These are phyloP conservation scores for Platynereis dumerilii DNA, from an alignment of 2,888 invertebrate species.

Conservation along the genomic window DNA sequence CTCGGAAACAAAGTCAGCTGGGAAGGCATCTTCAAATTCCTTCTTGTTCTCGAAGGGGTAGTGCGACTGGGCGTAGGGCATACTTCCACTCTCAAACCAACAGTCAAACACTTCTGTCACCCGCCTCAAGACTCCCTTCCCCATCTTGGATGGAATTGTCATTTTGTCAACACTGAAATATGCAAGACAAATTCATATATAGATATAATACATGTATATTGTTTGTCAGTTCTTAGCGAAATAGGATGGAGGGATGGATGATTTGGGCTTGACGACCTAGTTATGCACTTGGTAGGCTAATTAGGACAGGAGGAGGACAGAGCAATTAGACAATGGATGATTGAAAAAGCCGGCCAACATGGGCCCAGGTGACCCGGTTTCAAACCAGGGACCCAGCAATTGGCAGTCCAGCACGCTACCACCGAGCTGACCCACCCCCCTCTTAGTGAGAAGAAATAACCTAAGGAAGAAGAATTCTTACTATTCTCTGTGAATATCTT, in stretches of 20 bases:
- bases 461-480: conserved; percentile 46
- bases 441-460: too few relatives aligned
- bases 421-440: too few relatives aligned
- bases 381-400: too few relatives aligned
- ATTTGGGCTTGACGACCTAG: too few relatives aligned
- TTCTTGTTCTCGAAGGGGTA: conserved; percentile 93
- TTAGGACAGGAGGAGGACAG: conserved; percentile 88
- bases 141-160: conserved; percentile 88
- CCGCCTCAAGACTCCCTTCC: conserved; percentile 82
- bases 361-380: too few relatives aligned
- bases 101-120: conserved; percentile 98
- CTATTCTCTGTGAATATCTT: conserved; percentile 92
- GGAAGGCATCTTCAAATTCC: conserved; percentile 73
- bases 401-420: too few relatives aligned
- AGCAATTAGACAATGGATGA: too few relatives aligned
- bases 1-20: conserved; percentile 99
- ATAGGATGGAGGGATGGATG: too few relatives aligned
- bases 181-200: neutral
- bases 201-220: too few relatives aligned
- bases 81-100: conserved; percentile 98
- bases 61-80: conserved; percentile 83
- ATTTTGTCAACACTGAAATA: conserved; percentile 80
- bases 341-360: too few relatives aligned
- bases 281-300: too few relatives aligned
- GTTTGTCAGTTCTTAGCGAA: too few relatives aligned